Conservation (phyloP, 2,113 vertebrate species). For the Pseudopodoces humilis region DNA sequence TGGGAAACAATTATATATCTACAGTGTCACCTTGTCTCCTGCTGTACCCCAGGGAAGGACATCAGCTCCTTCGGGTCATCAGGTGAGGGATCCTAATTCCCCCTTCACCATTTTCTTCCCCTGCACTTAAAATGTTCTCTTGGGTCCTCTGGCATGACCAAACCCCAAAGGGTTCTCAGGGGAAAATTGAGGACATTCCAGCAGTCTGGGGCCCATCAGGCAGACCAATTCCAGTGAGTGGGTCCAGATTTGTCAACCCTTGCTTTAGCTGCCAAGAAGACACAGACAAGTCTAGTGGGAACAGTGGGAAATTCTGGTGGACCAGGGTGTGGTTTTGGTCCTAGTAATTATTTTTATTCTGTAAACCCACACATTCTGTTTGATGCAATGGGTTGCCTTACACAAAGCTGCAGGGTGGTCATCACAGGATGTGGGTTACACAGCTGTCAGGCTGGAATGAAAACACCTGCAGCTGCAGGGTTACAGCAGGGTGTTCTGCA, state of each 20-base stretch:
- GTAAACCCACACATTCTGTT: background rate
- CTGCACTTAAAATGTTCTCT: background rate
- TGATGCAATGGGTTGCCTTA: background rate
- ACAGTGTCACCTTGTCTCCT: background rate
- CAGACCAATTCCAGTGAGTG: background rate
- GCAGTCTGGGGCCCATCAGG: background rate
- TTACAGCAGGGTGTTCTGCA: background rate
- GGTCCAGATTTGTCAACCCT: background rate
- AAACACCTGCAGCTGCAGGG: background rate
- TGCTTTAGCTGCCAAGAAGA: background rate
- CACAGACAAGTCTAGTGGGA: background rate
- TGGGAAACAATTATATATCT: background rate
- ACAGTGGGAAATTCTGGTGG: background rate
- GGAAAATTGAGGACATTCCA: background rate
- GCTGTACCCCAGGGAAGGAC: background rate
- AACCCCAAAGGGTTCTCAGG: background rate
- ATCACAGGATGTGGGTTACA: background rate
- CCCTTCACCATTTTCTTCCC: background rate
- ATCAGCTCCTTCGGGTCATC: background rate
- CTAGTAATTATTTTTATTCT: background rate
- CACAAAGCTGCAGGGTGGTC: background rate
- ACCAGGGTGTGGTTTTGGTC: background rate
- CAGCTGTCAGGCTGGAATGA: background rate
- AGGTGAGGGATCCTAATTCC: background rate
- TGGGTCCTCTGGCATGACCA: background rate